A percentile compares a stretch with the other conserved stretches of the same genome.
phyloP scores from a whole-genome alignment of 2,888 invertebrate species.

The Plebejus melissa region DNA sequence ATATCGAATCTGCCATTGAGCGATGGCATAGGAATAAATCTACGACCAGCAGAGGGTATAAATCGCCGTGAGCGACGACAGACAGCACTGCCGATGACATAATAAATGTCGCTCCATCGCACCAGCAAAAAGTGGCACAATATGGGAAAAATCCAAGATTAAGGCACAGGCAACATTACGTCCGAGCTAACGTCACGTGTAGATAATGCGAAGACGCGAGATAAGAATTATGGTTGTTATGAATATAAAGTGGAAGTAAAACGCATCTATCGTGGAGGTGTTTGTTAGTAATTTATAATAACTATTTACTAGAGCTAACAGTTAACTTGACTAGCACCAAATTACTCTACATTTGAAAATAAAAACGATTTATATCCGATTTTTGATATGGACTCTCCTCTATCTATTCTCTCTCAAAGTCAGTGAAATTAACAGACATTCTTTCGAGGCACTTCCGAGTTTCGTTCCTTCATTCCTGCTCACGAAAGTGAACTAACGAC shows the following conservation, averaged over 20 bases:
- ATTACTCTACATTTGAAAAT: no score
- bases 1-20: conserved; percentile 25
- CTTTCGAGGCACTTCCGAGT: neutral
- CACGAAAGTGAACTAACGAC: neutral
- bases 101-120: conserved; percentile 14
- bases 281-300: neutral
- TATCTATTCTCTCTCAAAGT: neutral
- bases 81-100: conserved; percentile 20
- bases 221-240: conserved; percentile 5
- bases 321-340: no score
- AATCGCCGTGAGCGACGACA: conserved; percentile 21
- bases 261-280: neutral
- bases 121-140: conserved; percentile 12
- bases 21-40: conserved; percentile 22
- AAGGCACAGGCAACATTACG: neutral
- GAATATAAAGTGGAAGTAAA: neutral
- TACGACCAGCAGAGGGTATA: conserved; percentile 15
- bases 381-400: no score
- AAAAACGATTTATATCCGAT: no score
- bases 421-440: neutral
- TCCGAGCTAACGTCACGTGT: neutral
- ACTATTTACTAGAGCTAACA: neutral
- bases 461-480: neutral
- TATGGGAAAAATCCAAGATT: conserved; percentile 2
- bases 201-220: neutral